Conservation (phyloP, 2,888 invertebrate genomes). For the Rhopalosiphum nymphaeae region DNA sequence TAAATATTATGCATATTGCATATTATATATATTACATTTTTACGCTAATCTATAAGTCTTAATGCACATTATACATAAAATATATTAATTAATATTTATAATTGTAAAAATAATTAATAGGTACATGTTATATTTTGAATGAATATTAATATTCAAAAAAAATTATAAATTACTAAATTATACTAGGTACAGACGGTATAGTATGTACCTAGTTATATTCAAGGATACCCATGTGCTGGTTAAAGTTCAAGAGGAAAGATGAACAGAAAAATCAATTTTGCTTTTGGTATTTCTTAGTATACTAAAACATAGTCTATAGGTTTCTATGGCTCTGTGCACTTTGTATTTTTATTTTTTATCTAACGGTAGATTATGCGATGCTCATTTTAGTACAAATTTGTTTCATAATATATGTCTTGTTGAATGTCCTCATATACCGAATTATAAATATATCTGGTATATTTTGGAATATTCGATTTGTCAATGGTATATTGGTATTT, state of each 20-base stretch:
- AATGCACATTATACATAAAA: neutral
- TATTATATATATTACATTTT: neutral
- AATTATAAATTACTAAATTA: neutral
- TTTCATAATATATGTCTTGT: neutral
- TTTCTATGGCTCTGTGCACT: too few species aligned
- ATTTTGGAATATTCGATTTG: neutral
- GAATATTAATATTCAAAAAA: neutral
- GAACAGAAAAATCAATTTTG: neutral
- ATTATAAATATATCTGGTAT: neutral
- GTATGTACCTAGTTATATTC: neutral
- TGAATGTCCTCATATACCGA: neutral
- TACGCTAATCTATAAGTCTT: neutral
- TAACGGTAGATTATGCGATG: too few species aligned
- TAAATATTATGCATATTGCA: neutral
- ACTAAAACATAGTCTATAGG: too few species aligned
- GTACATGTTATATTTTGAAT: neutral
- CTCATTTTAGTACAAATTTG: neutral
- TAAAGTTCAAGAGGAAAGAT: neutral
- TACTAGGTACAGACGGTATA: neutral
- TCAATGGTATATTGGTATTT: neutral
- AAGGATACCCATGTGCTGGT: neutral
- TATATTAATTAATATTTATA: neutral
- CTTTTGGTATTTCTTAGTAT: too few species aligned
- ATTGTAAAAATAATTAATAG: neutral
- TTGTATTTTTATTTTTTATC: too few species aligned